These are phyloP conservation scores for Passer domesticus DNA, from an alignment of 2,113 vertebrate genomes.

Conservation along the genomic window DNA sequence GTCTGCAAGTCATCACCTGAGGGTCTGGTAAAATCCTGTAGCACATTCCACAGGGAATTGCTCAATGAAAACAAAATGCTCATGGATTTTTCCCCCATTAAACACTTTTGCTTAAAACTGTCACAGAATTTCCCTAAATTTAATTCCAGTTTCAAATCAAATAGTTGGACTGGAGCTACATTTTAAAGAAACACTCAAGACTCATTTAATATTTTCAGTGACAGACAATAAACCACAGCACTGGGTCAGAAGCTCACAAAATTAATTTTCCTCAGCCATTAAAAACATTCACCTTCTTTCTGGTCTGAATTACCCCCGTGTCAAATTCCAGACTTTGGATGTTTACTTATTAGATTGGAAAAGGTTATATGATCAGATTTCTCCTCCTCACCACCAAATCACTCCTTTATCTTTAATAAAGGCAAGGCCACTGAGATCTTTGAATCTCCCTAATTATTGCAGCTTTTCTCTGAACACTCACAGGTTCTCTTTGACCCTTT, in stretches of 20 bases:
- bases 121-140: background rate
- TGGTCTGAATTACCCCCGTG: constrained; percentile 36
- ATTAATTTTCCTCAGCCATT: constrained; percentile 28
- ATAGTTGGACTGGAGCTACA: background rate
- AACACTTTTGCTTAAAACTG: background rate
- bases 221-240: background rate
- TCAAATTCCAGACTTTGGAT: constrained; percentile 24
- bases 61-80: background rate
- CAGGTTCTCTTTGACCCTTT: background rate
- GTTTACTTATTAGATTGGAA: background rate
- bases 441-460: background rate
- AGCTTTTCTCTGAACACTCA: background rate
- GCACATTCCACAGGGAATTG: background rate
- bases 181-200: background rate
- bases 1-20: background rate
- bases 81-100: too few species aligned
- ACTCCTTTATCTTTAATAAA: background rate
- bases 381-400: background rate
- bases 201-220: constrained; percentile 11
- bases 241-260: constrained; percentile 15
- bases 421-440: background rate
- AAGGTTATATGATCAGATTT: background rate
- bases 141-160: constrained; percentile 16
- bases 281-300: constrained; percentile 47
- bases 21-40: background rate